phyloP scores from a whole-genome alignment of 2,888 invertebrate genomes.

The Drosophila rubida region DNA sequence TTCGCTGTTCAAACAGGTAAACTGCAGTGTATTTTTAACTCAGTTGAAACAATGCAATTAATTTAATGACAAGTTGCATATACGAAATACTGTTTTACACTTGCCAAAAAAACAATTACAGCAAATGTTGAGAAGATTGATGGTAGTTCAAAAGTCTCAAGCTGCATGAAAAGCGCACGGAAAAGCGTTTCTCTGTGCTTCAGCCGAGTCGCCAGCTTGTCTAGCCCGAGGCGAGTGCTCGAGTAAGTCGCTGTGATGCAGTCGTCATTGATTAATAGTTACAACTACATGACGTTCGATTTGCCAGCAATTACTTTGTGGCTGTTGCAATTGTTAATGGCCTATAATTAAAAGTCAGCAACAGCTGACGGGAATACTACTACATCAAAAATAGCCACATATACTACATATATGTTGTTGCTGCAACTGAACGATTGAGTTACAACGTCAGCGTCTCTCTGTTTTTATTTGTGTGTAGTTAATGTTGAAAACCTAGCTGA shows the following conservation, averaged over 20 bases:
- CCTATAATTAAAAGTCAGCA: conserved; percentile 46
- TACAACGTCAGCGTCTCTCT: conserved; percentile 20
- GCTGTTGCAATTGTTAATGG: conserved; percentile 53
- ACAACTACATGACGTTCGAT: conserved; percentile 54
- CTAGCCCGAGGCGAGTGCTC: conserved; percentile 18
- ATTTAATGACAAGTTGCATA: no score
- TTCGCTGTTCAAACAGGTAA: neutral
- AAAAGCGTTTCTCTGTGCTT: neutral
- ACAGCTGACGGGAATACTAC: conserved; percentile 26
- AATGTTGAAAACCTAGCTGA: conserved; percentile 41
- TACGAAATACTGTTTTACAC: no score
- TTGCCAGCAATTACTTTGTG: conserved; percentile 43
- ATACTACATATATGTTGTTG: conserved; percentile 6
- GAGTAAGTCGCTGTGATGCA: neutral
- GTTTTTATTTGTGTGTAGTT: conserved; percentile 16
- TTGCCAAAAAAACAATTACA: no score
- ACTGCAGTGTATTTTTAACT: neutral
- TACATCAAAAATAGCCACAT: conserved; percentile 1
- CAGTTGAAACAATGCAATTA: no score
- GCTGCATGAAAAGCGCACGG: conserved; percentile 14
- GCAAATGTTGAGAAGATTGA: neutral
- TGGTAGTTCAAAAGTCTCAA: neutral
- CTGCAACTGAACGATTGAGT: conserved; percentile 20
- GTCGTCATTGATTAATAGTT: conserved; percentile 46
- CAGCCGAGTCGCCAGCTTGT: conserved; percentile 33